Conservation (phyloP, 2,113 vertebrate species). For the Aegotheles bennettii region DNA sequence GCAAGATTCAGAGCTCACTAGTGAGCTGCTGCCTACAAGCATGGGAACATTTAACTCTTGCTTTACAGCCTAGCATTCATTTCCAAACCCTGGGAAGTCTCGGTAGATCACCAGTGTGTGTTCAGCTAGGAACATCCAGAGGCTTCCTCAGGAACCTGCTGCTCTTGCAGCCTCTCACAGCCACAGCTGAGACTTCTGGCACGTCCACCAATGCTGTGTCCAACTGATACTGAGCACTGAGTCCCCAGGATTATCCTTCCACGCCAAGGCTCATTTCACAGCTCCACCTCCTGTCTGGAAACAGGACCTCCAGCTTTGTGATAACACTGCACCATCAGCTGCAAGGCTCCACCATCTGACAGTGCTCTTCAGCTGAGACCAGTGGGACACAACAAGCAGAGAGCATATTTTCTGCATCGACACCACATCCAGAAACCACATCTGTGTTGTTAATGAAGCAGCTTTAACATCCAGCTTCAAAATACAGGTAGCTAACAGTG, state of each 20-base stretch:
- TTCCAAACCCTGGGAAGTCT: neutral
- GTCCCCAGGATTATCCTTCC: neutral
- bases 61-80: neutral
- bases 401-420: neutral
- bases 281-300: neutral
- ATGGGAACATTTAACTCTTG: neutral
- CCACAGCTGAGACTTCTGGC: neutral
- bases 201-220: too few species aligned
- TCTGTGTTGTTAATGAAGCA: neutral
- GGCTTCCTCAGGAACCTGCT: neutral
- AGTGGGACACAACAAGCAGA: neutral
- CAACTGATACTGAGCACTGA: neutral
- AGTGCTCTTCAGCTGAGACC: accelerated
- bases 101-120: neutral
- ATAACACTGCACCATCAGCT: too few species aligned
- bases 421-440: neutral
- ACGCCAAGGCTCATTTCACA: neutral
- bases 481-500: neutral
- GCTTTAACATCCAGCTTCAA: neutral
- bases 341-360: neutral
- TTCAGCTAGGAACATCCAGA: neutral
- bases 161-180: neutral
- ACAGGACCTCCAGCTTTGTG: neutral
- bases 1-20: neutral
- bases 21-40: neutral